A percentile compares a stretch with the other conserved stretches of the same genome.
Evolutionary conservation across 2,888 invertebrate genomes (phyloP).

Genomic region (Cataglyphis cursor): DNA sequence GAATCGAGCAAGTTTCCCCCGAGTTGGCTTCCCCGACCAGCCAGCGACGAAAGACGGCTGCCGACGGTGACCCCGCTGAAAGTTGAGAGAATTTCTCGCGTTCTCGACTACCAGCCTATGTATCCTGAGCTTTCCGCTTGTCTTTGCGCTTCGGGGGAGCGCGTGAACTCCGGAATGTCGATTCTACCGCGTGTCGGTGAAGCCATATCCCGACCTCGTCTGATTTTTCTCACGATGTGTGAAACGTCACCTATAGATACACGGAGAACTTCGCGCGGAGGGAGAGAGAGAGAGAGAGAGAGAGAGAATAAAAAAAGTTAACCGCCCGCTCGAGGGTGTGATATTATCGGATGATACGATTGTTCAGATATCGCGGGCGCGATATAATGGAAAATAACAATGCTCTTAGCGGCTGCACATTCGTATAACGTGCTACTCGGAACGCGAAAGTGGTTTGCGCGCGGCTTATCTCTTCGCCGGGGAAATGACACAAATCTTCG

Average conservation of each 20-base stretch:
- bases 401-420: constrained; percentile 31
- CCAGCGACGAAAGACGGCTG: constrained; percentile 57
- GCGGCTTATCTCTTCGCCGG: constrained; percentile 23
- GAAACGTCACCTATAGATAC: not conserved
- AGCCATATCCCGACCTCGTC: constrained; percentile 12
- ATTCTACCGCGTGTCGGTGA: constrained; percentile 32
- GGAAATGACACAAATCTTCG: constrained; percentile 48
- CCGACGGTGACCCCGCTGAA: constrained; percentile 49
- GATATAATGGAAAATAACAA: constrained; percentile 41
- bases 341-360: constrained; percentile 25
- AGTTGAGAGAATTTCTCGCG: constrained; percentile 61
- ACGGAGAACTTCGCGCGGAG: not conserved
- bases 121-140: constrained; percentile 31
- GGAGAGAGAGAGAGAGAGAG: not conserved
- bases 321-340: not conserved
- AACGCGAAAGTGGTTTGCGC: constrained; percentile 28
- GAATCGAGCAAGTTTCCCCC: constrained; percentile 58
- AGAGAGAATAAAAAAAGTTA: constrained; percentile 8
- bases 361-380: constrained; percentile 22
- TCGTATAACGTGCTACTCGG: constrained; percentile 20
- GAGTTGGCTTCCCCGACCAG: constrained; percentile 56
- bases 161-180: constrained; percentile 16
- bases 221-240: constrained; percentile 5
- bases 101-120: constrained; percentile 44
- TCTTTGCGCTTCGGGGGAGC: constrained; percentile 15